A percentile compares a stretch with the other conserved stretches of the same genome.
These are phyloP conservation scores for Cuculus canorus DNA, from an alignment of 2,797 vertebrate species.

Conservation along the genomic window DNA sequence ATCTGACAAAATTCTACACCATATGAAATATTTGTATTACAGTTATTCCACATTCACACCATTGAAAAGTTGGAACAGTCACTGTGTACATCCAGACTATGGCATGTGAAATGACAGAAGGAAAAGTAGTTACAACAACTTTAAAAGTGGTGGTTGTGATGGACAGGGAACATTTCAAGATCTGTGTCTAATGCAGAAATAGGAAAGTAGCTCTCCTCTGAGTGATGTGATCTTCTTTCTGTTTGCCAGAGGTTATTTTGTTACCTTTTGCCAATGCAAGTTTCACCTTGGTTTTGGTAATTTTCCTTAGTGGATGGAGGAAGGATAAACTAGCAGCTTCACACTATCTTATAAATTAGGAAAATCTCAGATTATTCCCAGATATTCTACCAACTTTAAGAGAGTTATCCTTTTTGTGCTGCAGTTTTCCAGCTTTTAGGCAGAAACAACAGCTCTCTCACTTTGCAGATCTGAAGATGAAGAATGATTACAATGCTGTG, in stretches of 20 bases:
- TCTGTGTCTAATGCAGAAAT: background rate
- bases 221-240: background rate
- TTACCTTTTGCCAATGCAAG: background rate
- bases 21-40: background rate
- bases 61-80: background rate
- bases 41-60: background rate
- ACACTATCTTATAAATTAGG: background rate
- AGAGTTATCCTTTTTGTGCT: background rate
- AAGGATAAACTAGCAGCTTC: background rate
- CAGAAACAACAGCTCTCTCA: background rate
- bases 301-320: background rate
- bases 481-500: background rate
- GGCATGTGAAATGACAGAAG: background rate
- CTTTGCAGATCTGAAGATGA: background rate
- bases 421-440: background rate
- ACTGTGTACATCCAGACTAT: background rate
- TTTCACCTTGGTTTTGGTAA: background rate
- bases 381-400: background rate
- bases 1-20: background rate
- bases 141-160: background rate
- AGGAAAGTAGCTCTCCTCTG: background rate
- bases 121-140: background rate
- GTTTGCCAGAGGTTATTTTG: background rate
- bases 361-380: background rate
- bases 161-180: background rate